These are phyloP conservation scores for Aplidium turbinatum DNA, from an alignment of 23 tunicate species.

Conservation along the genomic window DNA sequence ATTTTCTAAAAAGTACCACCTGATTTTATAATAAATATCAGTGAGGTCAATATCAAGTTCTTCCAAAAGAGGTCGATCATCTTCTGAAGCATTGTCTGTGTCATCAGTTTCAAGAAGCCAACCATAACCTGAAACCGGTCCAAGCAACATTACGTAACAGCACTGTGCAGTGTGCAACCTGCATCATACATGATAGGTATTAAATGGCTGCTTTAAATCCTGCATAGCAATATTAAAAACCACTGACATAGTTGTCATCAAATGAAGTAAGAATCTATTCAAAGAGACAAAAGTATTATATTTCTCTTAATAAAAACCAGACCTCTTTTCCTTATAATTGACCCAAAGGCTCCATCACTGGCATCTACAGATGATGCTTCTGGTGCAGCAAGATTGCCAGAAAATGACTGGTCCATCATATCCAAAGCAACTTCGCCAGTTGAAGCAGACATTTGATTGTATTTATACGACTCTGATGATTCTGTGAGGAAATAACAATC, in stretches of 20 bases:
- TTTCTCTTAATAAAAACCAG: neutral
- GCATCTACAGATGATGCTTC: neutral
- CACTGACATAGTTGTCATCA: no score
- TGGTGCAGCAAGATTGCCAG: conserved; percentile 48
- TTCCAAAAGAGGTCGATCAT: conserved; percentile 81
- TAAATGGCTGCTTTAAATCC: no score
- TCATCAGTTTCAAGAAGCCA: conserved; percentile 94
- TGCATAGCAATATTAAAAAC: no score
- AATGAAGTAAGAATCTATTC: neutral
- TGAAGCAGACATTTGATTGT: conserved; percentile 32
- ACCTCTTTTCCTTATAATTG: conserved; percentile 56
- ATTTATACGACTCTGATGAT: no score
- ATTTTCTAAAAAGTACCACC: conserved; percentile 30
- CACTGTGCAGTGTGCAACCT: no score
- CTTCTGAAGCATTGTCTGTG: conserved; percentile 42
- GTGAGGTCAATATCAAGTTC: conserved; percentile 94
- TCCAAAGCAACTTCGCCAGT: conserved; percentile 53
- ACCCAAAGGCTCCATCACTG: conserved; percentile 51
- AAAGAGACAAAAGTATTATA: neutral
- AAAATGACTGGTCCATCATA: conserved; percentile 60
- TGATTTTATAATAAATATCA: conserved; percentile 89
- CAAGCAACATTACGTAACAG: no score
- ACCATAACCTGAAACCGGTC: conserved; percentile 71
- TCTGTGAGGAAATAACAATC: no score
- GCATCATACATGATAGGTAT: no score